Evolutionary conservation across 2,888 invertebrate species (phyloP).

Genomic region (Mycalesis mineus): DNA sequence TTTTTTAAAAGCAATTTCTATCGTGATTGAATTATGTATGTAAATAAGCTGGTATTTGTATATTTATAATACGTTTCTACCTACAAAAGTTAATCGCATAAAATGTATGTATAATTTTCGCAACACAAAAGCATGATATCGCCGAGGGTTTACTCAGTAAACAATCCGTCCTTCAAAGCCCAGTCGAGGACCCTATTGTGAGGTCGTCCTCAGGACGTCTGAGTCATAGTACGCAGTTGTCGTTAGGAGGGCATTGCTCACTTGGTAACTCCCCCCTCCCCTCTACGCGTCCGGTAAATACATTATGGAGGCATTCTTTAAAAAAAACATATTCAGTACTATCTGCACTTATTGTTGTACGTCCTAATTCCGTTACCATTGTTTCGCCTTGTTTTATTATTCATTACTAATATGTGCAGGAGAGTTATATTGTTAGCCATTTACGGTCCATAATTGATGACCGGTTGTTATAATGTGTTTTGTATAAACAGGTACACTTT

Average conservation of each 20-base stretch:
- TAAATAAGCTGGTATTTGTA: too few species aligned
- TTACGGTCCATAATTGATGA: constrained; percentile 40
- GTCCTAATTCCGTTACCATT: constrained; percentile 70
- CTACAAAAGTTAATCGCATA: neutral
- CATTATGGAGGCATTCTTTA: constrained; percentile 37
- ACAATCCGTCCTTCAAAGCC: constrained; percentile 67
- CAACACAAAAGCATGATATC: constrained; percentile 37
- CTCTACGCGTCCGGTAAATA: constrained; percentile 45
- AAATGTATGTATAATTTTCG: constrained; percentile 3
- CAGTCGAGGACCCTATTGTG: constrained; percentile 76
- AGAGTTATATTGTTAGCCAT: constrained; percentile 54
- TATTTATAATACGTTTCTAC: neutral
- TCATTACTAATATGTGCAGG: constrained; percentile 62
- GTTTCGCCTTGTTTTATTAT: constrained; percentile 59
- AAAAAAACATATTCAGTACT: constrained; percentile 29
- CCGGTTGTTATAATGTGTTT: neutral
- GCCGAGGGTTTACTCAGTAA: constrained; percentile 53
- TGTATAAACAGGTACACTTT: neutral
- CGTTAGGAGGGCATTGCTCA: constrained; percentile 77
- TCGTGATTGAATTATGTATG: too few species aligned
- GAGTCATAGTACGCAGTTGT: constrained; percentile 69
- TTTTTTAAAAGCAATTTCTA: too few species aligned
- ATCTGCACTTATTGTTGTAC: constrained; percentile 62
- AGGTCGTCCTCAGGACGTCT: constrained; percentile 73
- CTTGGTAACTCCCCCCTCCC: constrained; percentile 54